A percentile compares a stretch with the other conserved stretches of the same genome.
phyloP scores from a whole-genome alignment of 2,113 vertebrate genomes.

The Maccullochella peelii region DNA sequence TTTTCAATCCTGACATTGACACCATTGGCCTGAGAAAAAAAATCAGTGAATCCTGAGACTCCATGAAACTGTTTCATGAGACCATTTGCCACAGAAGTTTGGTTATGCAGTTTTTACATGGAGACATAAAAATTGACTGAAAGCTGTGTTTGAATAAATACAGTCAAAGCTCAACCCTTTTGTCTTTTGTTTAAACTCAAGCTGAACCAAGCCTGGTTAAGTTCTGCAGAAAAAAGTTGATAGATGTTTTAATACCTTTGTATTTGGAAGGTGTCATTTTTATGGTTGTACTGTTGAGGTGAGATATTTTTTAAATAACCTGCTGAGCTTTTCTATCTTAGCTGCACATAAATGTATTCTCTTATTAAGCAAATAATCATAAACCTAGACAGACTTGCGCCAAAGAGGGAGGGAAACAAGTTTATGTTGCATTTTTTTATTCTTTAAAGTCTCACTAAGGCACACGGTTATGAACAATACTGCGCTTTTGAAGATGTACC shows the following conservation, averaged over 20 bases:
- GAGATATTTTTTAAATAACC: neutral
- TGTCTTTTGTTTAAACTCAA: too few relatives aligned
- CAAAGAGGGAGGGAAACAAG: neutral
- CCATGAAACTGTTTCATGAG: neutral
- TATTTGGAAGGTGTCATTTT: neutral
- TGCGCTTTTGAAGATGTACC: neutral
- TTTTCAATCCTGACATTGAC: neutral
- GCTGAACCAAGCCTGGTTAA: too few relatives aligned
- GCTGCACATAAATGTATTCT: neutral
- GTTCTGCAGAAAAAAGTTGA: neutral
- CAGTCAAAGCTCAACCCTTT: neutral
- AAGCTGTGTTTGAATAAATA: neutral
- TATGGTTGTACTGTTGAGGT: too few relatives aligned
- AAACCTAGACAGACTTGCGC: neutral
- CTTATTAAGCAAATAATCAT: neutral
- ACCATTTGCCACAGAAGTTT: neutral
- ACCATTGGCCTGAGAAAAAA: neutral
- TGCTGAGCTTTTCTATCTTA: neutral
- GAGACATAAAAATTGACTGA: neutral
- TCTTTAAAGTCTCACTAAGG: neutral
- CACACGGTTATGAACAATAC: neutral
- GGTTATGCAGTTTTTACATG: neutral
- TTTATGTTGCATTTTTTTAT: neutral
- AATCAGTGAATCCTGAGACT: slow-evolving; percentile 9
- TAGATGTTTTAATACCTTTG: neutral